Base-by-base conservation (phyloP, 2,797 vertebrate species). In the Sebastes itinus region DNA sequence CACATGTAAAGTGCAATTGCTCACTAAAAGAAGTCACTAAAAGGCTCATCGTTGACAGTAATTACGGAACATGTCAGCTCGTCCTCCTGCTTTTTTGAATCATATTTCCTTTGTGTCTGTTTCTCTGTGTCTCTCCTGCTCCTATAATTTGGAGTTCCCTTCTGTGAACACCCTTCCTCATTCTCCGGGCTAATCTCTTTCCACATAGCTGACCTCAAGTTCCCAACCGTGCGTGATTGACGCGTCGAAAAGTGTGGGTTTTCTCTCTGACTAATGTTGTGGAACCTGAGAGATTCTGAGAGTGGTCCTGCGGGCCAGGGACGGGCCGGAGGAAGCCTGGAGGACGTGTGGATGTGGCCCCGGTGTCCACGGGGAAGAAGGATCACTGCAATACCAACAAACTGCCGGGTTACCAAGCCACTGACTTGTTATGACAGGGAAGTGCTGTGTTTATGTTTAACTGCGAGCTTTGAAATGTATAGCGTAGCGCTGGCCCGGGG, bases 341-440 rank as follows among this genome's bases (percentile, higher is more conserved):
- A 88, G 88, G 88, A 83, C 62, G 46, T 86, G 90, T 87, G 81
- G 81, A 88, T 62, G 81, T 77, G 75, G 84, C 82, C 81, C 42
- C 72, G 6, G 72, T 73, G 83, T 94, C 89, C 81, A 74, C 80
- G 28, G 86, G 88, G 86, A 90, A 90, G 86, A 89, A n/a, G 90
- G 92, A 93, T 94, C 90, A 80, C 78, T 91, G 89, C 91, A 92
- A 89, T 86, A 78, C 91, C 82, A 93, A 94, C 93, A 93, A 89
- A 92, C 89, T 77, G 79, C 77, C 56, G 89, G 85, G 90, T 92
- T 89, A 88, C 76, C 80, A 46, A 87, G 82, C 90, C 88, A 32
- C 87, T 72, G 90, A 76, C 91, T 91, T 95, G 89, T 94, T 94
- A 92, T 95, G 90, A 93, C 93, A 94, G 92, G 93, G 94, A 95